phyloP scores from a whole-genome alignment of 2,113 vertebrate species.

The Mohoua ochrocephala region DNA sequence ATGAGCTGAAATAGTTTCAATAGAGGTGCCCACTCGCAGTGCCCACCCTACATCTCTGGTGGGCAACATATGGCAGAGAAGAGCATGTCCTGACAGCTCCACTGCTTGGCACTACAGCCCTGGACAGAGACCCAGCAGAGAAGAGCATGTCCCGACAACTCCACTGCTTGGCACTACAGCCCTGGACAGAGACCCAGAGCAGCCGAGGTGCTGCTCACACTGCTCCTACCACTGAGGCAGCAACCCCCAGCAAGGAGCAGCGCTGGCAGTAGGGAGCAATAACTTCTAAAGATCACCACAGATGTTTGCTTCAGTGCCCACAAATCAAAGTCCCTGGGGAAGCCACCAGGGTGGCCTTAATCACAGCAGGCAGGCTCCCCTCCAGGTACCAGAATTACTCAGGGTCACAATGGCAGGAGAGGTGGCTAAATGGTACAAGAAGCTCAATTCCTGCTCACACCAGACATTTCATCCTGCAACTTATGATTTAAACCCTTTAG shows the following conservation, averaged over 20 bases:
- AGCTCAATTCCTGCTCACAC: neutral
- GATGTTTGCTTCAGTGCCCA: neutral
- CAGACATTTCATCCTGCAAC: neutral
- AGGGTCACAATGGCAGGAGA: neutral
- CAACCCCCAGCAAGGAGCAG: neutral
- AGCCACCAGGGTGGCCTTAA: neutral
- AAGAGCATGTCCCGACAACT: too few species aligned
- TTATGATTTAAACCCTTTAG: neutral
- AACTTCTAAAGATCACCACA: neutral
- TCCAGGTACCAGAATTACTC: neutral
- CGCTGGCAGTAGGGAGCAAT: neutral
- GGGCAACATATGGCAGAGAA: neutral
- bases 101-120: neutral
- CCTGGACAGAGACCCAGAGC: neutral
- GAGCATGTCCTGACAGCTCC: neutral
- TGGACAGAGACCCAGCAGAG: neutral
- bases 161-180: neutral
- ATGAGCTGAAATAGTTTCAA: neutral
- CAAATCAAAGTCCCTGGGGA: neutral
- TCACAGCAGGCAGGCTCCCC: neutral
- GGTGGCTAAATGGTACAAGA: neutral
- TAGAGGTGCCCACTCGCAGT: fast-evolving
- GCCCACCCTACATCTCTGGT: neutral
- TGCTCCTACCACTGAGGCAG: neutral
- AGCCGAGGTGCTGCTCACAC: neutral